phyloP scores from a whole-genome alignment of 2,113 vertebrate species.

The Platichthys flesus region DNA sequence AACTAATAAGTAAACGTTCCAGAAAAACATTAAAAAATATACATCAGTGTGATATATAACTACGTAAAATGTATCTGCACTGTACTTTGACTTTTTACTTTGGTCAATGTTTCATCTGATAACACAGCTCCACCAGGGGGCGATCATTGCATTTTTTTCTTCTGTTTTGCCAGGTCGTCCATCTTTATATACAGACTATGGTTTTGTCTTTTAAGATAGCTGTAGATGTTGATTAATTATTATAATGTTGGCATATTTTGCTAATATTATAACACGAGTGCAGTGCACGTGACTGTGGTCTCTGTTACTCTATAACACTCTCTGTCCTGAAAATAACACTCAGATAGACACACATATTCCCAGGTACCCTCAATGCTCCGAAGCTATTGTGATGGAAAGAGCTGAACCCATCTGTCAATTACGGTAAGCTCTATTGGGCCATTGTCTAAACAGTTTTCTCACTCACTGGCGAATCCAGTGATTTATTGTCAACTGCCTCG shows the following conservation, averaged over 20 bases:
- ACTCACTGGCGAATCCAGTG: constrained; percentile 76
- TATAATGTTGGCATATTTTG: background rate
- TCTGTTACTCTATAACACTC: constrained; percentile 1
- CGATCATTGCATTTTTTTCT: background rate
- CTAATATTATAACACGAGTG: background rate
- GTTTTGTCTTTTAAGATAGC: background rate
- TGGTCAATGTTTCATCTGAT: background rate
- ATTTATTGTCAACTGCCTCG: constrained; percentile 79
- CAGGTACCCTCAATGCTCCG: constrained; percentile 68
- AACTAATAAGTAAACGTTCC: background rate
- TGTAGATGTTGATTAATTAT: constrained; percentile 8
- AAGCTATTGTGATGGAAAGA: constrained; percentile 76
- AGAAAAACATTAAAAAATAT: background rate
- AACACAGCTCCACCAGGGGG: background rate
- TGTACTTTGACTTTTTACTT: too few relatives aligned
- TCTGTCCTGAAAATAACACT: constrained; percentile 1
- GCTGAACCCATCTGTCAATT: constrained; percentile 83
- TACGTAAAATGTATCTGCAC: too few relatives aligned
- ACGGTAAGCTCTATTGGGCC: constrained; percentile 79
- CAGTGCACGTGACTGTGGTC: constrained; percentile 1
- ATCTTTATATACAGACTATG: too few relatives aligned
- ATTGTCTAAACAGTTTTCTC: constrained; percentile 83
- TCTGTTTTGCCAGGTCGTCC: too few relatives aligned
- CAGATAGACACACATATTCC: constrained; percentile 33
- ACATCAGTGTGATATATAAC: too few relatives aligned